These are phyloP conservation scores for Calameuta idolon DNA, from an alignment of 2,888 invertebrate genomes.

Conservation along the genomic window DNA sequence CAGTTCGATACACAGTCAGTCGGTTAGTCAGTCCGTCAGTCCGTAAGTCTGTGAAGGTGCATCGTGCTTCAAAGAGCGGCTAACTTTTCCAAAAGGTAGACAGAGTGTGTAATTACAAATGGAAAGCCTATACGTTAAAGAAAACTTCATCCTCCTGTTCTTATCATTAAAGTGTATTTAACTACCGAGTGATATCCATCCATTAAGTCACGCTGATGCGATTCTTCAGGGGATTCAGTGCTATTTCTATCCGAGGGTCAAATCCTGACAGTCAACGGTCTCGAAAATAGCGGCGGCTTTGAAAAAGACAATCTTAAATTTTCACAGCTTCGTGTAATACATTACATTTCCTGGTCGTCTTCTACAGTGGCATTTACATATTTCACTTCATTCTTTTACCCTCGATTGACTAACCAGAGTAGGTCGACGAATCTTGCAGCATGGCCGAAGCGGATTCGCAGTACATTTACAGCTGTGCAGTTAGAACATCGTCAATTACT, in stretches of 20 bases:
- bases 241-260: not conserved
- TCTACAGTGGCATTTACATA: not conserved
- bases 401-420: not conserved
- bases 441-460: constrained; percentile 16
- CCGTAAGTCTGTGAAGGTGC: constrained; percentile 46
- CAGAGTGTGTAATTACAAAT: not conserved
- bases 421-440: not conserved
- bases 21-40: not conserved
- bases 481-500: constrained; percentile 14
- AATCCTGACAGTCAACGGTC: not conserved
- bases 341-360: not conserved
- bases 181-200: not conserved
- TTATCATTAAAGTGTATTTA: not conserved
- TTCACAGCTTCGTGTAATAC: not conserved
- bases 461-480: constrained; percentile 22
- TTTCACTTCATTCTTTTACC: not conserved
- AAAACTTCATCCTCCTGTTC: not conserved
- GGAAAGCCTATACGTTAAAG: not conserved
- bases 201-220: not conserved
- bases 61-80: constrained; percentile 20
- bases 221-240: not conserved
- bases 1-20: not conserved
- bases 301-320: not conserved
- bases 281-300: not conserved
- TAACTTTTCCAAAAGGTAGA: not conserved